Conservation (phyloP, 2,797 vertebrate genomes). For the Acanthis flammea region DNA sequence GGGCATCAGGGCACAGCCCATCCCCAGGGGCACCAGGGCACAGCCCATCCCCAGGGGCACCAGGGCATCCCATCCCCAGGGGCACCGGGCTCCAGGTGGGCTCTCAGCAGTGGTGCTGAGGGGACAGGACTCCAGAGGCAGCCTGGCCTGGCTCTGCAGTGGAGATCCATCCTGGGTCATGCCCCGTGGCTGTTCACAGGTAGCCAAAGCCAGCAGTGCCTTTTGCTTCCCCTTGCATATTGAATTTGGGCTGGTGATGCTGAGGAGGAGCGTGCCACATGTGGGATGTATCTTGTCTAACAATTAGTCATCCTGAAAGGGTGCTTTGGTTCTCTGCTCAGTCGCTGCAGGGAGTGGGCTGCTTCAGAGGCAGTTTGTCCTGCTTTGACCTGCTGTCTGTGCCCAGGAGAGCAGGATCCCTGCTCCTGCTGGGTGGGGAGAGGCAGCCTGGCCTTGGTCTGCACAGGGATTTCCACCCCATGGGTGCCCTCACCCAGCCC, state of each 20-base stretch:
- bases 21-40: not conserved
- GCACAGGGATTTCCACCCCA: accelerated
- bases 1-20: accelerated
- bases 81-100: not conserved
- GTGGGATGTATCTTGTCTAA: constrained; percentile 18
- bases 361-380: not conserved
- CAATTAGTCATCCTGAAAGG: not conserved
- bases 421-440: not conserved
- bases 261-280: not conserved
- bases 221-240: accelerated
- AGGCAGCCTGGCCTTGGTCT: not conserved
- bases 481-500: not conserved
- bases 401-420: accelerated
- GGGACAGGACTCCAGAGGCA: not conserved
- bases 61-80: too few species aligned
- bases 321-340: not conserved
- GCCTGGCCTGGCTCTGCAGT: not conserved
- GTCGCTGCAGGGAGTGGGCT: not conserved
- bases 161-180: not conserved
- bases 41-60: too few species aligned
- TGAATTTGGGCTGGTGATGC: not conserved
- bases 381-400: accelerated
- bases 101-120: accelerated
- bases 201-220: not conserved
- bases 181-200: accelerated